phyloP scores from a whole-genome alignment of 2,797 vertebrate genomes.

The Hirundo rustica region DNA sequence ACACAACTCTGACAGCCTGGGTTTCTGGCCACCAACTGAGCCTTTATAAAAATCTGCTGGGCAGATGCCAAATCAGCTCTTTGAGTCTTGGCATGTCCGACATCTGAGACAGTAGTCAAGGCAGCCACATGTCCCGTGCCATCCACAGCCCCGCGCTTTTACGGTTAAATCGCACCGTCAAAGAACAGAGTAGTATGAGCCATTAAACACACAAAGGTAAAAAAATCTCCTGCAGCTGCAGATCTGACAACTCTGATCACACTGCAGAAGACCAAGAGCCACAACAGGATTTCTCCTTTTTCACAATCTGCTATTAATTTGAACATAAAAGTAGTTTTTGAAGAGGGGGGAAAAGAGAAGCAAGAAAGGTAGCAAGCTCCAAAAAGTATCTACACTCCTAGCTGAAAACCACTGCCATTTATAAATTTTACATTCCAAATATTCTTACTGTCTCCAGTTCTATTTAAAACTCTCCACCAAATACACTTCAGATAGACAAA shows the following conservation, averaged over 20 bases:
- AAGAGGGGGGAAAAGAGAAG: background rate
- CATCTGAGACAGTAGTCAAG: constrained; percentile 65
- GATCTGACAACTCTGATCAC: constrained; percentile 22
- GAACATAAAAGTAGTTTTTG: constrained; percentile 32
- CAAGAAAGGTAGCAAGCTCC: background rate
- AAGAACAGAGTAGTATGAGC: background rate
- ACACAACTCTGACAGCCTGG: constrained; percentile 72
- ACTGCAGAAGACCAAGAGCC: background rate
- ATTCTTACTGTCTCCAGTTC: background rate
- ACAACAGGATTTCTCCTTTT: background rate
- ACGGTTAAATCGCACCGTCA: background rate
- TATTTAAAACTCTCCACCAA: constrained; percentile 53
- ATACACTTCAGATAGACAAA: constrained; percentile 9
- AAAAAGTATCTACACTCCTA: background rate
- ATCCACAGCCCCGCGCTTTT: constrained; percentile 11
- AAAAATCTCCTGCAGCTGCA: constrained; percentile 12
- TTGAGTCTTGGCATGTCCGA: constrained; percentile 68
- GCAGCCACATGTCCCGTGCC: constrained; percentile 62
- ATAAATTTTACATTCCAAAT: constrained; percentile 26
- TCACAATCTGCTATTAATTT: constrained; percentile 38
- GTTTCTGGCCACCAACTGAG: constrained; percentile 76
- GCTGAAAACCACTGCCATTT: background rate
- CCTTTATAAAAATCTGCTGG: constrained; percentile 76
- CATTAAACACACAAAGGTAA: background rate
- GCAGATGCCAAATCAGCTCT: constrained; percentile 76